Base-by-base conservation (phyloP, 2,888 invertebrate species). In the Scotopteryx bipunctaria region DNA sequence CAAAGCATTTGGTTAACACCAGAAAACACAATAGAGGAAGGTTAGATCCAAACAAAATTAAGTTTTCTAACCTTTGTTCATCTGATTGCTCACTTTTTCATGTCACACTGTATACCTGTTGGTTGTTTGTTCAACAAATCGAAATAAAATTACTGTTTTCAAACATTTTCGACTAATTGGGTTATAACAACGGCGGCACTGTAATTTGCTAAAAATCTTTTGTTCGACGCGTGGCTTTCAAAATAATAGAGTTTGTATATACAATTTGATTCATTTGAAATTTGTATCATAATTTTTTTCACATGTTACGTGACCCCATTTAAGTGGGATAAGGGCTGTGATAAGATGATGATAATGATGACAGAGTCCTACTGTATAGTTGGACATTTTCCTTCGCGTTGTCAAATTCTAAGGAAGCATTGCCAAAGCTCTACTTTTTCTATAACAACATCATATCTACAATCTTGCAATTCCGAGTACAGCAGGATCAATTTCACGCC, bases 41-140 rank as follows among this genome's bases (percentile, higher is more conserved):
- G 73, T 86, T 84, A 82, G 83, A 86, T 86, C 87, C 81, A 85
- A 83, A 83, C 88, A 81, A 87, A 88, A 89, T 89, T 88, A 86
- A 86, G 81, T 81, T 86, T 80, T 85, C 82, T 79, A 82, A 70
- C 64, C 73, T 69, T 87, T 86, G 83, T 86, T 63, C 73, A 71
- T 62, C 27, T 23, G 46, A 48, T 65, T 68, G 66, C 67, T 73
- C 63, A 50, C 79, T 84, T 84, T 85, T 86, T 77, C 69, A 63
- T 67, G 70, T 77, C 69, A 69, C 74, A 74, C 69, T 33, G 23
- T 38, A 67, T 73, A 68, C 69, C 67, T 72, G 66, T 66, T 49
- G 45, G 38, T 67, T 85, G 81, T 86, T 86, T 83, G 78, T 78
- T 81, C 74, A 70, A 72, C 67, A 77, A 81, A 82, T 62, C 63